Percentiles rank a stretch among this genome's conserved stretches.
phyloP scores from a whole-genome alignment of 2,888 invertebrate species.

The Drosophila meridiana region DNA sequence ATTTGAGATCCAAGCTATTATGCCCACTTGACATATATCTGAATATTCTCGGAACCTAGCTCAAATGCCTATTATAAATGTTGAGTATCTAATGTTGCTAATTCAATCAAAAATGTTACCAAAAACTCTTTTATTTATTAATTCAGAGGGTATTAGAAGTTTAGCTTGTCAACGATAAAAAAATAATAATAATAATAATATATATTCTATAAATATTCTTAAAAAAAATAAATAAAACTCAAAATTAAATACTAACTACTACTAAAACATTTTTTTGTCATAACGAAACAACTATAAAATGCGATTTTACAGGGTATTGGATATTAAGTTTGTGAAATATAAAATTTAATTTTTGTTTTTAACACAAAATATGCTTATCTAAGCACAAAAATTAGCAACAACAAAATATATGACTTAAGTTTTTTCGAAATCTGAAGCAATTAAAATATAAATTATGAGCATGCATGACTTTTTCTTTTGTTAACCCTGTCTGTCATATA shows the following conservation, averaged over 20 bases:
- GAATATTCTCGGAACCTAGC: too few relatives aligned
- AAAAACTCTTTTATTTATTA: too few relatives aligned
- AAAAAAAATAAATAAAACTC: background rate
- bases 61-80: too few relatives aligned
- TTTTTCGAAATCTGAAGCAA: constrained; percentile 23
- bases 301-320: background rate
- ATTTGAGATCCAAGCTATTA: too few relatives aligned
- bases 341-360: background rate
- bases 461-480: constrained; percentile 14
- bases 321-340: background rate
- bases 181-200: too few relatives aligned
- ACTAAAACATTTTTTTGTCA: background rate
- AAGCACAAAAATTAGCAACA: constrained; percentile 2
- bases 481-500: background rate
- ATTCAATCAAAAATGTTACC: too few relatives aligned
- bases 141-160: too few relatives aligned
- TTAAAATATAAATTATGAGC: constrained; percentile 41
- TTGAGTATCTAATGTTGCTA: too few relatives aligned
- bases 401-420: background rate
- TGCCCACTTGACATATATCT: too few relatives aligned
- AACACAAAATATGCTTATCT: constrained; percentile 12
- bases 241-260: background rate
- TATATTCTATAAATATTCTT: too few relatives aligned
- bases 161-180: too few relatives aligned
- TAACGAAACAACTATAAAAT: background rate